Evolutionary conservation across 2,113 vertebrate species (phyloP), one percentile per base, ranked within the genome.

Genomic region (Platysteira castanea): DNA sequence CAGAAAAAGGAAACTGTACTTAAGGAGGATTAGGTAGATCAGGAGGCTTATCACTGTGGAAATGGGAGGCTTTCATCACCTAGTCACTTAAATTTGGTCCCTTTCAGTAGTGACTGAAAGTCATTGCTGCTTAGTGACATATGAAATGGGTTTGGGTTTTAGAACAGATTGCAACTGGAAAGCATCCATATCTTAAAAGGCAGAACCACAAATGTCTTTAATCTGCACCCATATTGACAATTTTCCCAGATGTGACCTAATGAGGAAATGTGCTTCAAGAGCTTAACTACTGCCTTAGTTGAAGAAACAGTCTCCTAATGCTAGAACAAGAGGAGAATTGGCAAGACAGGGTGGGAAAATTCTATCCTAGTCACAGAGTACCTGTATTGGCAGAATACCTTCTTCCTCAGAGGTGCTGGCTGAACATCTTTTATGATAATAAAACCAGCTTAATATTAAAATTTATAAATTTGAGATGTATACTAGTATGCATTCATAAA

Each of bases 81-180:
- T 78, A 85, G 49, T 69, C 75, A 92, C 76, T 78, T 89, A 90
- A 96, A 96, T 89, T 84, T 87, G 84, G 71, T 77, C 49, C 73
- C 6, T 54, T 77, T 93, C 76, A 56, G 54, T 21, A 84, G 61
- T 75, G 68, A 93, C 69, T 90, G 68, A 93, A 95, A 95, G 52
- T 71, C 85, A 89, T 90, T 93, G 74, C 52, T 94, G 68, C 65
- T 90, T 93, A 95, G 88, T 93, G 92, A 93, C 73, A 95, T 88
- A 94, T 61, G 56, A 97, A 95, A 96, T 89, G 64, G 56, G 52
- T 78, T 92, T 96, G 92, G 87, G 88, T 86, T 94, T 93, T 84
- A 96, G 85, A 82, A 69, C 52, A 90, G 64, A 93, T 53, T 5
- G 5, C 31, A 87, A 63, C 57, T 93, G 90, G 90, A 96, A 95